Conservation (phyloP, 2,888 invertebrate genomes). For the Aquatica leii region DNA sequence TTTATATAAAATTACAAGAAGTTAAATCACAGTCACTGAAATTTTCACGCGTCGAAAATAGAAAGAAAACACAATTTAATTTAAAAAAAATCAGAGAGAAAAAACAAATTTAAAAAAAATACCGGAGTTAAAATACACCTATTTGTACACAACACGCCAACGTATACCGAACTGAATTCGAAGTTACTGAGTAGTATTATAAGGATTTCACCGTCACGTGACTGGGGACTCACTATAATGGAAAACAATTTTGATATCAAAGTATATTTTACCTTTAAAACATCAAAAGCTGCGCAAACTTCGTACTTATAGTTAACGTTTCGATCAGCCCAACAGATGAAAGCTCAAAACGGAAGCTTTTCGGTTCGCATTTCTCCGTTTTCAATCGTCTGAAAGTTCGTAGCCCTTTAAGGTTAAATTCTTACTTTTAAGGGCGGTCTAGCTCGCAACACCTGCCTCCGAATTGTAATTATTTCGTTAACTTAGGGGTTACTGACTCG, state of each 20-base stretch:
- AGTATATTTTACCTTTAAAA: constrained; percentile 16
- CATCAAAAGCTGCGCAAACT: constrained; percentile 10
- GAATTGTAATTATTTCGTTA: constrained; percentile 2
- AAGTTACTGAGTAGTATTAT: constrained; percentile 40
- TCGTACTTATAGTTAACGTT: constrained; percentile 19
- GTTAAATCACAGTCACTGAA: constrained; percentile 30
- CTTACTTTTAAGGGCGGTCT: constrained; percentile 11
- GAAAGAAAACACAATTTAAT: constrained; percentile 2
- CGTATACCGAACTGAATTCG: constrained; percentile 38
- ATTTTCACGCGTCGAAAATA: constrained; percentile 7
- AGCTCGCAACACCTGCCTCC: constrained; percentile 1
- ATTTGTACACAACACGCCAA: constrained; percentile 30
- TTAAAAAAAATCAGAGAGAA: constrained; percentile 5
- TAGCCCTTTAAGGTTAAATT: constrained; percentile 8
- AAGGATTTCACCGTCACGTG: constrained; percentile 39
- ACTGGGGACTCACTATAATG: constrained; percentile 29
- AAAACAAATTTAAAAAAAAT: constrained; percentile 16
- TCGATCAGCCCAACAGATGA: constrained; percentile 32
- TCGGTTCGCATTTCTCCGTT: constrained; percentile 28
- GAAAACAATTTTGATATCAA: constrained; percentile 30
- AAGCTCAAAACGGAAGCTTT: constrained; percentile 25
- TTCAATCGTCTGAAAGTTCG: constrained; percentile 17
- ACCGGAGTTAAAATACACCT: constrained; percentile 12
- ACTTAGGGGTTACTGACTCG: not conserved
- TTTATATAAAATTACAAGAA: constrained; percentile 22